A percentile compares a stretch with the other conserved stretches of the same genome.
These are phyloP conservation scores for Tarsius wallacei DNA, from an alignment of 2,797 vertebrate species.

Conservation along the genomic window DNA sequence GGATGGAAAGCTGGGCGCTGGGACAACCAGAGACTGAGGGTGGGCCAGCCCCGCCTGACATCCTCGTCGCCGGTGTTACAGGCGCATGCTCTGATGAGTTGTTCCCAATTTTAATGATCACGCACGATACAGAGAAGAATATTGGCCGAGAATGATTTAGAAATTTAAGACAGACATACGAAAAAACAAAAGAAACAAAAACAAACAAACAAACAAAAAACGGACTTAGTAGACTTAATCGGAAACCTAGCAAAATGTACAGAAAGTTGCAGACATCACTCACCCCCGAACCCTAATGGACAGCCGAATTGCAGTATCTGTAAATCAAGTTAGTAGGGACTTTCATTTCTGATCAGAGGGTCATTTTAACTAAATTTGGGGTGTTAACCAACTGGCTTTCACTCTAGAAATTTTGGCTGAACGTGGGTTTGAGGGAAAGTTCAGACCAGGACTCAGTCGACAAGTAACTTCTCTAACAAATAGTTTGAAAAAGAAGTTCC, in stretches of 20 bases:
- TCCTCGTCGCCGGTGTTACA: too few relatives aligned
- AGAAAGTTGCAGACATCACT: neutral
- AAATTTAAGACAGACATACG: neutral
- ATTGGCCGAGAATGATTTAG: neutral
- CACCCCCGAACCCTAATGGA: rapidly evolving
- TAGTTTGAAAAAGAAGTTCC: neutral
- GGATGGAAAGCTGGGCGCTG: rapidly evolving
- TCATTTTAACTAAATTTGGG: neutral
- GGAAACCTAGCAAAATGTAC: neutral
- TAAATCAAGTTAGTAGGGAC: neutral
- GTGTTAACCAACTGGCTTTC: neutral
- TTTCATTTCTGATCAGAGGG: neutral
- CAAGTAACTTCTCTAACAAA: neutral
- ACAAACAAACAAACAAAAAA: too few relatives aligned
- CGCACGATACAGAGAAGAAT: neutral
- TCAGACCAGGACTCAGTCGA: too few relatives aligned
- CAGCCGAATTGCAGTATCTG: neutral
- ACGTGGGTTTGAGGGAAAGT: too few relatives aligned
- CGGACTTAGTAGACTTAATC: neutral
- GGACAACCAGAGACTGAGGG: neutral
- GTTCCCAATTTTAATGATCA: neutral
- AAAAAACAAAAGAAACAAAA: neutral
- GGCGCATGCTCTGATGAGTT: rapidly evolving
- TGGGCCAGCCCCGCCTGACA: rapidly evolving
- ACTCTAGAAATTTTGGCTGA: neutral